A percentile compares a stretch with the other conserved stretches of the same genome.
phyloP scores from a whole-genome alignment of 2,113 vertebrate species.

The Euleptes europaea region DNA sequence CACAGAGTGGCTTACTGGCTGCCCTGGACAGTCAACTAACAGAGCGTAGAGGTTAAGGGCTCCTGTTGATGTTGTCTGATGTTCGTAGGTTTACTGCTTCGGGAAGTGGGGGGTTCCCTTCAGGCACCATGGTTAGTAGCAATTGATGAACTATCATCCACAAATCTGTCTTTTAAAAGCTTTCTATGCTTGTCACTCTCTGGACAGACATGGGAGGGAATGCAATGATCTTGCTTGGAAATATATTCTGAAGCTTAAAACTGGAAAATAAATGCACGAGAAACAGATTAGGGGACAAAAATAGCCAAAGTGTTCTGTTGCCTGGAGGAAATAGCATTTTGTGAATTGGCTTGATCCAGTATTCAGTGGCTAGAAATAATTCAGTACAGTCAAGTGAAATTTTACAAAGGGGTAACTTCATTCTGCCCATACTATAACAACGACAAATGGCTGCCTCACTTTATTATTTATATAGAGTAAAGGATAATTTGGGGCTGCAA shows the following conservation, averaged over 20 bases:
- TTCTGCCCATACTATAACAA: neutral
- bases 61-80: too few species aligned
- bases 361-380: neutral
- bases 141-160: too few species aligned
- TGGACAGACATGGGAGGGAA: constrained; percentile 28
- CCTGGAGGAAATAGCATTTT: neutral
- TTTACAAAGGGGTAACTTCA: neutral
- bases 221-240: constrained; percentile 4
- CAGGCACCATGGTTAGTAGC: too few species aligned
- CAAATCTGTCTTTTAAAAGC: neutral
- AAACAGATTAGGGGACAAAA: constrained; percentile 39
- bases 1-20: too few species aligned
- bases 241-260: constrained; percentile 26
- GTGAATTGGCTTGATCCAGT: neutral
- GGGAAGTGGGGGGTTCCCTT: too few species aligned
- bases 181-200: constrained; percentile 33
- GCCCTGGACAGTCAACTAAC: too few species aligned
- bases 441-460: neutral
- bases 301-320: too few species aligned
- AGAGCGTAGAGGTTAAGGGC: too few species aligned
- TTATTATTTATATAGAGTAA: neutral
- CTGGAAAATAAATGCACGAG: constrained; percentile 17
- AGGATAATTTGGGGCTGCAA: too few species aligned
- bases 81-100: too few species aligned
- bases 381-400: neutral